Evolutionary conservation across 1,140 invertebrate genomes (phyloP), one percentile per base, ranked within the genome.

Genomic region (Ostrea denselamellosa): DNA sequence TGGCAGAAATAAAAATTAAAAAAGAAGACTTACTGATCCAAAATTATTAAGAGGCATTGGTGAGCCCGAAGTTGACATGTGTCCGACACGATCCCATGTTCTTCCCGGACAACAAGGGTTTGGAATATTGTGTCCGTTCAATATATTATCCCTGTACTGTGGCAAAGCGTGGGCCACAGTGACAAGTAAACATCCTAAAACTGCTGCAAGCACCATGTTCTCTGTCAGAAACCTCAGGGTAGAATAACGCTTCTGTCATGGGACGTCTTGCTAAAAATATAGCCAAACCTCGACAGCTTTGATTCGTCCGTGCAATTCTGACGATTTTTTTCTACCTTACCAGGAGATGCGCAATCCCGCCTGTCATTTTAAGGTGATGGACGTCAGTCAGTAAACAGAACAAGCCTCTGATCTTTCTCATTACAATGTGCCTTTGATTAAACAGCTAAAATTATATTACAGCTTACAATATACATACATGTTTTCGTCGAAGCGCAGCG

Each of bases 321-420:
- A 28, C 22, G 28, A 22, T 22, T 12, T 22, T 71, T 71, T 25
- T 34, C 68, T 77, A 77, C 68, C 68, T 77, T 77, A 77, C 25
- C 68, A 28, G 68, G 68, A 28, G 25, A 28, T 77, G 68, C 68
- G 25, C 68, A 77, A 77, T 25, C 68, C 25, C 68, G 68, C 68
- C 68, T 77, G 68, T 77, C 68, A 77, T 34, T 9, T 28, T 34
- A 77, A 77, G 68, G 68, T 77, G 25, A 77, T 28, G 68, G 68
- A 77, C 68, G 68, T 77, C 68, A 77, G 10, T 25, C 25, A 14
- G 25, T 14, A 12, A 77, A 14, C 25, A 77, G 10, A 22, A 77
- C 25, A 77, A 77, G 9, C 28, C 68, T 25, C 25, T 34, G 22
- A 28, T 77, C 10, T 8, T 7, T 7, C 58, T 77, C 28, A 10